Conservation (phyloP, 2,797 vertebrate genomes). For the Thunnus albacares region DNA sequence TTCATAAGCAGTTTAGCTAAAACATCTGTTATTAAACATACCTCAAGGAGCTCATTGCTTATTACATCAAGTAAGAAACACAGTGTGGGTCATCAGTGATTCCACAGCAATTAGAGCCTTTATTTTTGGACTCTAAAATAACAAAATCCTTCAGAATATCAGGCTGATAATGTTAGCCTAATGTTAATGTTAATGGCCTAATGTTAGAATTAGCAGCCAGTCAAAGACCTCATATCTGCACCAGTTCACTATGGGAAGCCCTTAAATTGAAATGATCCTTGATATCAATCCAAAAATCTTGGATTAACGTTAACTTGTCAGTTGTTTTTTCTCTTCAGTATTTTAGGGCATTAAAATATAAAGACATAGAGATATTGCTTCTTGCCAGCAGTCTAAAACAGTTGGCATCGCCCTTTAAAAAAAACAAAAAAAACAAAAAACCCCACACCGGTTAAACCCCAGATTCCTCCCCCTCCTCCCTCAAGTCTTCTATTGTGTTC, state of each 20-base stretch:
- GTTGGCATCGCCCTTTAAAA: conserved; percentile 52
- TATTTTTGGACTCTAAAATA: too few relatives aligned
- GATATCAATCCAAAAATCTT: neutral
- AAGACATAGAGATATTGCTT: conserved; percentile 17
- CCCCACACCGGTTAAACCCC: conserved; percentile 57
- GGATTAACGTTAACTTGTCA: conserved; percentile 3
- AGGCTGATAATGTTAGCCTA: too few relatives aligned
- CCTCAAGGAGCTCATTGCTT: neutral
- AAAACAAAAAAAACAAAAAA: neutral
- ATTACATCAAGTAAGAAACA: neutral
- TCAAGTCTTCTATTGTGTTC: conserved; percentile 67
- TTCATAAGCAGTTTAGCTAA: too few relatives aligned
- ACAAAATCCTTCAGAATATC: too few relatives aligned
- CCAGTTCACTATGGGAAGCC: neutral
- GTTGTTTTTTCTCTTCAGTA: neutral
- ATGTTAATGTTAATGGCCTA: too few relatives aligned
- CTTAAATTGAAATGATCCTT: neutral
- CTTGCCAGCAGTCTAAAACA: conserved; percentile 37
- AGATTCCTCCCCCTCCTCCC: conserved; percentile 51
- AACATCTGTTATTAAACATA: too few relatives aligned
- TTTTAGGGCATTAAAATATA: neutral
- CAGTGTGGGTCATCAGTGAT: neutral
- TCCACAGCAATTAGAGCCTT: too few relatives aligned
- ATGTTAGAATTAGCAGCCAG: too few relatives aligned
- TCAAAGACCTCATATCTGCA: neutral